phyloP scores from a whole-genome alignment of 2,113 vertebrate species.

The Alosa alosa region DNA sequence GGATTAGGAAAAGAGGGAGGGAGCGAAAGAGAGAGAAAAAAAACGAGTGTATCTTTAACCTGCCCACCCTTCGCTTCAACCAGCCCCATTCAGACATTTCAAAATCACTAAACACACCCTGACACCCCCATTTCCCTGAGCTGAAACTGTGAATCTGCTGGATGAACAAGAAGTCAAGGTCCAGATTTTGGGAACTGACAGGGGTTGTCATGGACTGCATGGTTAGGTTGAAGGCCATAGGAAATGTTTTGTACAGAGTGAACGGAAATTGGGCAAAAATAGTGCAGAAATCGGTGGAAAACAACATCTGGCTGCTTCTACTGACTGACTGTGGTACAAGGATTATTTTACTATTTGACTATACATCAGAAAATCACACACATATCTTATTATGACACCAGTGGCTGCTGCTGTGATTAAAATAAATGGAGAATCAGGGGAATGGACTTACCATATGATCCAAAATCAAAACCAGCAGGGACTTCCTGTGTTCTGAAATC shows the following conservation, averaged over 20 bases:
- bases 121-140: slow-evolving; percentile 52
- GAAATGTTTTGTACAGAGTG: slow-evolving; percentile 63
- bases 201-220: slow-evolving; percentile 59
- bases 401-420: not conserved
- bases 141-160: slow-evolving; percentile 30
- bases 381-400: not conserved
- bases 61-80: slow-evolving; percentile 54
- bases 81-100: slow-evolving; percentile 45
- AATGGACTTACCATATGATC: slow-evolving; percentile 69
- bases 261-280: slow-evolving; percentile 58
- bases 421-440: not conserved
- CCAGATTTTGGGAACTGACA: slow-evolving; percentile 59
- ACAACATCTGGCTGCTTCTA: not conserved
- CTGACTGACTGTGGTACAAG: not conserved
- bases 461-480: slow-evolving; percentile 73
- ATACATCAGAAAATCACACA: not conserved
- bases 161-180: slow-evolving; percentile 62
- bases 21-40: slow-evolving; percentile 38
- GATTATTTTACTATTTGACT: not conserved
- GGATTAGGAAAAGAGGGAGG: slow-evolving; percentile 72
- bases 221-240: slow-evolving; percentile 49
- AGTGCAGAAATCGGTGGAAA: slow-evolving; percentile 14
- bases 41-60: slow-evolving; percentile 62
- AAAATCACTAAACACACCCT: slow-evolving; percentile 36
- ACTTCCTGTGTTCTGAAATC: slow-evolving; percentile 77